Evolutionary conservation across 1,140 invertebrate genomes (phyloP), one percentile per base, ranked within the genome.

Genomic region (Bradynema listronoti): DNA sequence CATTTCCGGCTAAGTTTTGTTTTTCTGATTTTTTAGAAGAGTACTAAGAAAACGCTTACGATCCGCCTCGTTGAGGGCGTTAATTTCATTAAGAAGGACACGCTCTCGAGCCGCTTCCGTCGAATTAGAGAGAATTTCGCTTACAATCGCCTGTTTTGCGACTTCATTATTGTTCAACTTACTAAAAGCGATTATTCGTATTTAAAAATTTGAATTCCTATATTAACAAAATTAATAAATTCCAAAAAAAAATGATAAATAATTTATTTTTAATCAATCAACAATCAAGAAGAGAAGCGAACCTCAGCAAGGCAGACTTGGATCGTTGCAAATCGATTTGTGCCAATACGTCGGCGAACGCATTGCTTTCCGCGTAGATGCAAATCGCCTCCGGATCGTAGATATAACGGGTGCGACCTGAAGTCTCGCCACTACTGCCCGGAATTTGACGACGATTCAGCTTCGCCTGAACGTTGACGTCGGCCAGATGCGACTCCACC

Each of bases 401-500:
- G n/a, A 24, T 16, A 58, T 46, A 75, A 7, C 55, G 58, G 1
- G 56, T 61, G 9, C 59, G 56, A 24, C 59, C 50, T 27, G 68
- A 65, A 30, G 27, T 34, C 16, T 63, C 52, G 2, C 39, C 45
- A 19, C 42, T 9, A 4, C 55, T 27, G 24, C 22, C 22, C 27
- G 46, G 19, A 19, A 50, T 6, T 16, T 14, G 32, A 14, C 58
- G 22, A 25, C 59, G 43, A n/a, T n/a, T n/a, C n/a, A n/a, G n/a
- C n/a, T n/a, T n/a, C 32, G 19, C 67, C n/a, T 19, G 25, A 22
- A 74, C 50, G 16, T 52, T 54, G 2, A 19, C 11, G 3, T 68
- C 16, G 7, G 47, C 42, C 25, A 73, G 57, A 46, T 73, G 71
- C 27, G 65, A 41, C 7, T 65, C 34, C 11, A 73, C 62, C 68